Evolutionary conservation across 2,113 vertebrate genomes (phyloP), one percentile per base, ranked within the genome.

Genomic region (Stomatorhinus ivindoensis): DNA sequence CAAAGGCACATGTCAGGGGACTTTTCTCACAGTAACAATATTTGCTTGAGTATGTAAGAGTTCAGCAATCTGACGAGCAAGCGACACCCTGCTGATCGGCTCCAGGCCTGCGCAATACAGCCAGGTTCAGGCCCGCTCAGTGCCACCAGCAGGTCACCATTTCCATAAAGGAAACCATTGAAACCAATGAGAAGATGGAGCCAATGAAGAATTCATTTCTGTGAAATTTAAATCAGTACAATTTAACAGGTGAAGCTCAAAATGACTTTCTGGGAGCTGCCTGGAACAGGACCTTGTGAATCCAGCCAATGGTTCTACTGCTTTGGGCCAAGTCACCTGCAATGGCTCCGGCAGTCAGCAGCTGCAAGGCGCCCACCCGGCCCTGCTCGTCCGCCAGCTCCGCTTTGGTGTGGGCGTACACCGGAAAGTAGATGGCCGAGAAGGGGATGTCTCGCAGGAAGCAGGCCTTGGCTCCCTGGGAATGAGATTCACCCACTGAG

Each of bases 391-490:
- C 98, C 44, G 98, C 95, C 39, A 99, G 53, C 24, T 92, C 65
- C 39, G 96, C 10, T 94, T 99, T 99, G 92, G 94, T 96, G 90
- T 99, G 98, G 91, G 98, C 98, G 88, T 99, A 99, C 89, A 97
- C 97, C 0, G 98, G 98, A 93, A 99, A 99, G 95, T 99, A 99
- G 94, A 99, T 99, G 84, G 97, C 98, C 69, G 98, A 99, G 96
- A 99, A 99, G 91, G 98, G 98, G 96, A 99, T 99, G 96, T 99
- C 98, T 93, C 98, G 96, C 93, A 99, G 96, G 95, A 99, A 99
- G 94, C 98, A 99, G 0, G 98, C 98, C 97, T 99, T 99, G 93
- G 98, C 98, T 93, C 98, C 98, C 98, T 99, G 93, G 92, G 39
- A 58, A 61, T 6, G 19, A 65, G 11, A n/a, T 35, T n/a, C 80